Evolutionary conservation across 2,113 vertebrate genomes (phyloP).

Genomic region (Oryzias curvinotus): DNA sequence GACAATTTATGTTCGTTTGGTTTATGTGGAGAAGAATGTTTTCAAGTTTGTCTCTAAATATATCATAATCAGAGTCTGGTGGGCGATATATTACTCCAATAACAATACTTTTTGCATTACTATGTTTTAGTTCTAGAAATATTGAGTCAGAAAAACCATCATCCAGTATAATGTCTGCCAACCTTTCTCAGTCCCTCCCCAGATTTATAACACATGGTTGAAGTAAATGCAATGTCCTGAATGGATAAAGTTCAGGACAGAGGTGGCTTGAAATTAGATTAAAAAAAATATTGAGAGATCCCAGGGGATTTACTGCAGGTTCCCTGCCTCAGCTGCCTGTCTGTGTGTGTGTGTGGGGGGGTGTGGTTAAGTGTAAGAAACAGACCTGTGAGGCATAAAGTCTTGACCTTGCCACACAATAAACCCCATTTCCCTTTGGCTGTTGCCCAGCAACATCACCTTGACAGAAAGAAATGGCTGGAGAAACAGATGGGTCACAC

Average conservation of each 20-base stretch:
- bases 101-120: too few species aligned
- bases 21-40: too few species aligned
- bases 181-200: neutral
- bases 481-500: constrained; percentile 26
- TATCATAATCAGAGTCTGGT: too few species aligned
- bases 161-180: too few species aligned
- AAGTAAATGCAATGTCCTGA: constrained; percentile 23
- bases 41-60: too few species aligned
- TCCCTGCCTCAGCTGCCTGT: neutral
- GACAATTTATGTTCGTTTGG: too few species aligned
- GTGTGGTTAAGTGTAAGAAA: constrained; percentile 3
- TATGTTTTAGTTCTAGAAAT: too few species aligned
- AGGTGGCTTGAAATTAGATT: constrained; percentile 32
- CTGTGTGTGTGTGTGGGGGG: constrained; percentile 20
- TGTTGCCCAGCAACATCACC: constrained; percentile 68
- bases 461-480: constrained; percentile 42
- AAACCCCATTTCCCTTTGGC: constrained; percentile 54
- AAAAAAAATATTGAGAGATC: constrained; percentile 60
- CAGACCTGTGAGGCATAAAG: constrained; percentile 33
- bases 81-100: too few species aligned
- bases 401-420: constrained; percentile 50
- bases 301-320: constrained; percentile 55
- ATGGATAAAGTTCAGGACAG: constrained; percentile 20
- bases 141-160: too few species aligned
- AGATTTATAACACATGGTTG: constrained; percentile 22